Base-by-base conservation (phyloP, 2,888 invertebrate genomes). In the Platycheirus albimanus region DNA sequence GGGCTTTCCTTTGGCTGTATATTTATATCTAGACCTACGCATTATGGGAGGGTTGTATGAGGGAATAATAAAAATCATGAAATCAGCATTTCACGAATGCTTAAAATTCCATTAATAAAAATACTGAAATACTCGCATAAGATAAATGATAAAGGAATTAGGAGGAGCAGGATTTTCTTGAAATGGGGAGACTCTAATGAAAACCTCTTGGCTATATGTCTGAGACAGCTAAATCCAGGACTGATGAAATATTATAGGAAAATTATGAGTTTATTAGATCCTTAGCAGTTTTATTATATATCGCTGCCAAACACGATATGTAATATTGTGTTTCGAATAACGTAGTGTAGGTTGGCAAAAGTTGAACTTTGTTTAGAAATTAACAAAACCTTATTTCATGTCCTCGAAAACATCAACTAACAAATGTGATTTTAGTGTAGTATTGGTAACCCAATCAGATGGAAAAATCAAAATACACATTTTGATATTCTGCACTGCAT, bases 1-100 rank as follows among this genome's bases (percentile, higher is more conserved):
- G 19, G 38, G 24, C 56, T 56, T 45, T 19, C 8, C 17, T 0
- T 52, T 33, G 8, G 33, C n/a, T n/a, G n/a, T n/a, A n/a, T n/a
- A n/a, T n/a, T n/a, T n/a, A n/a, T n/a, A n/a, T n/a, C n/a, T n/a
- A n/a, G n/a, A n/a, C n/a, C n/a, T n/a, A n/a, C n/a, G n/a, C 19
- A n/a, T 28, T 24, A 1, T 15, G 19, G 8, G 10, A 30, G 66
- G n/a, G 52, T 41, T 6, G 15, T 24, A 28, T 43, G 45, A 41
- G 47, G 54, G 63, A 70, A 70, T 63, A 75, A 75, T 75, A 64
- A 77, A 72, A 83, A 78, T 74, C 83, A 69, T 78, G 72, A 78
- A 78, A 83, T 83, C 72, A 78, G 78, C 83, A 78, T 78, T 83
- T 74, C 64, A 70, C 83, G 78, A 83, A 74, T 74, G 67, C 61